Percentiles rank a stretch among this genome's conserved stretches.
These are phyloP conservation scores for Paramuricea clavata DNA, from an alignment of 92 coral and sea anemone genomes.

Conservation along the genomic window DNA sequence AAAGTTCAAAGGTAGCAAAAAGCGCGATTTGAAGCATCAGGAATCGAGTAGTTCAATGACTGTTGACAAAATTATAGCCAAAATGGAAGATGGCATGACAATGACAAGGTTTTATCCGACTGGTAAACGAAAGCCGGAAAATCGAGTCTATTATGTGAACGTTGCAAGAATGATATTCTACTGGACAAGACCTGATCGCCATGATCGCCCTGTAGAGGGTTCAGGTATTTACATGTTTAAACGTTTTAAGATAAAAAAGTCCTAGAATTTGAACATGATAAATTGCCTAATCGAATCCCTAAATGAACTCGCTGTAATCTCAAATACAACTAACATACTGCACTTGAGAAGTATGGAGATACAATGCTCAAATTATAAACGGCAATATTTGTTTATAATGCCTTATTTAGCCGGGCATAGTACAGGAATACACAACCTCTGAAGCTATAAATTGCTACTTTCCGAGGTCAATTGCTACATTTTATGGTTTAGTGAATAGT, in stretches of 20 bases:
- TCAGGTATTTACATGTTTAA: too few species aligned
- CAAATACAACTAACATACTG: neutral
- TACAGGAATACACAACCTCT: too few species aligned
- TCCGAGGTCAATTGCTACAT: too few species aligned
- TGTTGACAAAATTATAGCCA: conserved; percentile 6
- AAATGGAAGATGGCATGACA: conserved; percentile 85
- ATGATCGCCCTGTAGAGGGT: conserved; percentile 75
- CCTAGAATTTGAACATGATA: too few species aligned
- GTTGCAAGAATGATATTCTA: conserved; percentile 85
- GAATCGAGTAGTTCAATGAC: neutral
- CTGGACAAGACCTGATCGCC: conserved; percentile 80
- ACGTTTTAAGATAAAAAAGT: too few species aligned
- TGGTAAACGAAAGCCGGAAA: conserved; percentile 79
- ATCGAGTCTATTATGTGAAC: conserved; percentile 87
- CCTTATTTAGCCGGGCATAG: neutral
- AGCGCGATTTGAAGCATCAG: neutral
- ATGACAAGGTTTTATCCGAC: conserved; percentile 91
- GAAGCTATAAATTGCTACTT: too few species aligned
- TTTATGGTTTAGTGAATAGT: neutral
- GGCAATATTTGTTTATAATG: neutral
- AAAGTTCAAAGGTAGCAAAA: neutral
- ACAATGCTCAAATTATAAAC: neutral
- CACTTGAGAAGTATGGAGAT: neutral
- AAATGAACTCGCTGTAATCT: too few species aligned
- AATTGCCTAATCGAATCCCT: too few species aligned